Evolutionary conservation across 2,888 invertebrate species (phyloP), one percentile per base, ranked within the genome.

Genomic region (Graphium colonna): DNA sequence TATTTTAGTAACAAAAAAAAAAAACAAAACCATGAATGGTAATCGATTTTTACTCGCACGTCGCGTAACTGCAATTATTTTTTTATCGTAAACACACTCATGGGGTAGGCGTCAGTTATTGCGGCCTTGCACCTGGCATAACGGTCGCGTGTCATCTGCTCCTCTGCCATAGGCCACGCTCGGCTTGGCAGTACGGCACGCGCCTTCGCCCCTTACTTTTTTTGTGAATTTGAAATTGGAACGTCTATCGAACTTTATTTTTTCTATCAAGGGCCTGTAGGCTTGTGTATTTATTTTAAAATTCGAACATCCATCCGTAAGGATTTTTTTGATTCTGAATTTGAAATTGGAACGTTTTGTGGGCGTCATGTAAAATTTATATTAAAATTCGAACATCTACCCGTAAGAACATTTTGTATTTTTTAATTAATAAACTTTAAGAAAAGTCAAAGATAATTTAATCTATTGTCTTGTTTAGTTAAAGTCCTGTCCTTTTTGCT

Each of bases 121-220:
- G 52, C 16, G 1, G 67, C 57, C 54, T 66, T 78, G 86, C 89
- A 88, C 80, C 89, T 87, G 89, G 85, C 79, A 64, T 88, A 89
- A 89, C 88, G 88, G 88, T 85, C 87, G 82, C 79, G 83, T 88
- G 87, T 87, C 88, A 86, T 88, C 88, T 88, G 87, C 81, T 75
- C 77, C 73, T 72, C 73, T 67, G 58, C 75, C 88, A 88, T 87
- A 88, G 79, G 82, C 67, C 82, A 87, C 83, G 85, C 71, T 75
- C 77, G 79, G 85, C 69, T 75, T 78, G 79, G 75, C 74, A 74
- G 83, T 84, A 78, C 69, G 75, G 79, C 78, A 75, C 75, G 70
- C 70, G 71, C 66, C 69, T 58, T 68, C 56, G 56, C 47, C 41
- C 47, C 21, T 2, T n/a, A 3, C 10, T 9, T 10, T 41, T n/a